Evolutionary conservation across 1,140 invertebrate species (phyloP).

Genomic region (Lordiphosa stackelbergi): DNA sequence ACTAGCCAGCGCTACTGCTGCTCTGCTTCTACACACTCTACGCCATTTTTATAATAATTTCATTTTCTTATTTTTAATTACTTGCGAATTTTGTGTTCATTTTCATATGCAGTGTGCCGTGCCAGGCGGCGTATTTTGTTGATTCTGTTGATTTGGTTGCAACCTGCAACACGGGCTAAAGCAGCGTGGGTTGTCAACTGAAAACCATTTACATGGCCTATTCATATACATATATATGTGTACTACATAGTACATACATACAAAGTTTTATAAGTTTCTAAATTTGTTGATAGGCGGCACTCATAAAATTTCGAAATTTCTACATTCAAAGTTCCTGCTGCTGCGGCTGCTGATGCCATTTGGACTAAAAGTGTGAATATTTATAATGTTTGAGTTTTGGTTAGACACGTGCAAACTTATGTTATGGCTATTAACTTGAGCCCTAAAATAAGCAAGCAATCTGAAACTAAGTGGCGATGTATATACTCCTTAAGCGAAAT

Average conservation of each 20-base stretch:
- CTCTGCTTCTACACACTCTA: slow-evolving; percentile 33
- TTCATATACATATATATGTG: slow-evolving; percentile 12
- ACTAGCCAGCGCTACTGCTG: slow-evolving; percentile 51
- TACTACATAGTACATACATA: slow-evolving; percentile 5
- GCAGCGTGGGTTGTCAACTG: slow-evolving; percentile 46
- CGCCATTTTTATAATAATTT: slow-evolving; percentile 45
- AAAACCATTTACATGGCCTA: slow-evolving; percentile 30
- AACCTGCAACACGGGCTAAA: slow-evolving; percentile 40
- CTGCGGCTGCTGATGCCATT: slow-evolving; percentile 1
- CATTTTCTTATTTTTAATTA: slow-evolving; percentile 68
- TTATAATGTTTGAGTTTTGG: slow-evolving; percentile 1
- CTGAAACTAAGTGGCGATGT: no score
- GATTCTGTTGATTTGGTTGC: slow-evolving; percentile 42
- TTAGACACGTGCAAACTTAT: slow-evolving; percentile 25
- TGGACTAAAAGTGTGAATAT: slow-evolving; percentile 5
- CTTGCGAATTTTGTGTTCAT: slow-evolving; percentile 61
- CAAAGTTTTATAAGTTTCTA: slow-evolving; percentile 16
- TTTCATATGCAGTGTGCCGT: slow-evolving; percentile 41
- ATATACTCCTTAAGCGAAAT: no score
- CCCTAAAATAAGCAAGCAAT: no score
- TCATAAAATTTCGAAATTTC: slow-evolving; percentile 37
- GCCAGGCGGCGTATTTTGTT: slow-evolving; percentile 35
- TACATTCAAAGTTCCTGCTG: slow-evolving; percentile 16
- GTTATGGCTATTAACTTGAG: background rate
- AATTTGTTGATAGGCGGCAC: slow-evolving; percentile 27